Evolutionary conservation across 1,140 invertebrate species (phyloP).

Genomic region (Drosophila navojoa): DNA sequence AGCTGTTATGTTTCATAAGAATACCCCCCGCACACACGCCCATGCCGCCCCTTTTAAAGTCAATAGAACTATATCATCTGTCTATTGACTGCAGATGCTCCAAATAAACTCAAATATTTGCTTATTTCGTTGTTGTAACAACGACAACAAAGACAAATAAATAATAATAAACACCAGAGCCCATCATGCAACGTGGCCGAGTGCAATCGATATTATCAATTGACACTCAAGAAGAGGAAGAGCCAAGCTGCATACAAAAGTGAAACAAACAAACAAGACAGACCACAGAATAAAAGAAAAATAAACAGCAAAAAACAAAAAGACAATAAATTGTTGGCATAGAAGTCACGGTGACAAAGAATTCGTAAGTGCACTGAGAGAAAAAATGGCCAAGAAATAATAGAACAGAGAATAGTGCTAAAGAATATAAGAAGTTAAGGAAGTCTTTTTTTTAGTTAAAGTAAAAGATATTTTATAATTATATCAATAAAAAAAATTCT

Average conservation of each 20-base stretch:
- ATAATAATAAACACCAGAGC: slow-evolving; percentile 1
- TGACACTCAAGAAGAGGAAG: slow-evolving; percentile 7
- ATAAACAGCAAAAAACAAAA: slow-evolving; percentile 12
- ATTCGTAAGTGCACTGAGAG: slow-evolving; percentile 9
- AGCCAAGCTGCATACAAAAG: slow-evolving; percentile 10
- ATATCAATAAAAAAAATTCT: too few relatives aligned
- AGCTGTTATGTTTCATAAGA: slow-evolving; percentile 27
- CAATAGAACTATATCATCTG: not conserved
- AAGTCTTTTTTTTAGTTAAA: too few relatives aligned
- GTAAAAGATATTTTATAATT: too few relatives aligned
- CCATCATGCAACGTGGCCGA: slow-evolving; percentile 10
- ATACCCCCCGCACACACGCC: not conserved
- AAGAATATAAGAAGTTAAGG: too few relatives aligned
- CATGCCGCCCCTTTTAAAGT: too few relatives aligned
- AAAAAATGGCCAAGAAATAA: not conserved
- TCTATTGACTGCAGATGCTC: slow-evolving; percentile 9
- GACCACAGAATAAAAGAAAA: slow-evolving; percentile 1
- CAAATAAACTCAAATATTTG: slow-evolving; percentile 28
- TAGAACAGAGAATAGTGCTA: too few relatives aligned
- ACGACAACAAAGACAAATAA: slow-evolving; percentile 10
- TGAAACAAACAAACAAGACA: not conserved
- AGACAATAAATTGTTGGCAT: slow-evolving; percentile 40
- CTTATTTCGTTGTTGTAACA: slow-evolving; percentile 20
- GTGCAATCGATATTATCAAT: slow-evolving; percentile 44
- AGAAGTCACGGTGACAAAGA: not conserved